Percentiles rank a stretch among this genome's conserved stretches.
Evolutionary conservation across 2,113 vertebrate species (phyloP).

Genomic region (Thryonomys swinderianus): DNA sequence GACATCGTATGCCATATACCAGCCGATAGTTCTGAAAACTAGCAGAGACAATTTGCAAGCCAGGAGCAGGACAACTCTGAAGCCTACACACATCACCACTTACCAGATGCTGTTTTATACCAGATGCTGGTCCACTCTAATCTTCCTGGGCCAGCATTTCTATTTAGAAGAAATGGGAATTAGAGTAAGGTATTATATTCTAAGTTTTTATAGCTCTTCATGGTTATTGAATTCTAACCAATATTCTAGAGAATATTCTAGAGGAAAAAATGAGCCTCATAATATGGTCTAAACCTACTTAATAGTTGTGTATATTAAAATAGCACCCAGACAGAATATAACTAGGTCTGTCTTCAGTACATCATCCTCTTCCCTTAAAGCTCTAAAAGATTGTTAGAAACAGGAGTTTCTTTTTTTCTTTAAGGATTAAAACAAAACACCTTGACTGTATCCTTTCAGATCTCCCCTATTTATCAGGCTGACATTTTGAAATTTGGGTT

Average conservation of each 20-base stretch:
- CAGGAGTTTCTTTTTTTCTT: constrained; percentile 42
- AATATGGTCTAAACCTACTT: constrained; percentile 53
- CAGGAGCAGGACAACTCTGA: not conserved
- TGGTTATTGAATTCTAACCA: constrained; percentile 59
- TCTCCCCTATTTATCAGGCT: constrained; percentile 79
- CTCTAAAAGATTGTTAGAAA: constrained; percentile 65
- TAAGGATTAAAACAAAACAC: constrained; percentile 72
- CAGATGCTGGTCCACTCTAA: not conserved
- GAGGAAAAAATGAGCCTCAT: constrained; percentile 35
- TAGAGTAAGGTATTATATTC: constrained; percentile 36
- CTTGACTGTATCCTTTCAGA: constrained; percentile 76
- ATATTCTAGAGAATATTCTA: constrained; percentile 40
- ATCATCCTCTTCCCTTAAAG: constrained; percentile 49
- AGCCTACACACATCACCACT: not conserved
- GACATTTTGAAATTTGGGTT: constrained; percentile 77
- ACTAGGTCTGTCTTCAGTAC: constrained; percentile 29
- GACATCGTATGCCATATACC: not conserved
- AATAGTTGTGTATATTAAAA: constrained; percentile 57
- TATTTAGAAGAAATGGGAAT: constrained; percentile 52
- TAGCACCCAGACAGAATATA: constrained; percentile 25
- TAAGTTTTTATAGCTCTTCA: constrained; percentile 58
- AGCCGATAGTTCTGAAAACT: not conserved
- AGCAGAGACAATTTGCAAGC: not conserved
- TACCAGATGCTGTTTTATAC: not conserved
- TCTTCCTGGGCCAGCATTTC: not conserved